Evolutionary conservation across 1,140 invertebrate species (phyloP), one percentile per base, ranked within the genome.

Genomic region (Vollenhovia emeryi): DNA sequence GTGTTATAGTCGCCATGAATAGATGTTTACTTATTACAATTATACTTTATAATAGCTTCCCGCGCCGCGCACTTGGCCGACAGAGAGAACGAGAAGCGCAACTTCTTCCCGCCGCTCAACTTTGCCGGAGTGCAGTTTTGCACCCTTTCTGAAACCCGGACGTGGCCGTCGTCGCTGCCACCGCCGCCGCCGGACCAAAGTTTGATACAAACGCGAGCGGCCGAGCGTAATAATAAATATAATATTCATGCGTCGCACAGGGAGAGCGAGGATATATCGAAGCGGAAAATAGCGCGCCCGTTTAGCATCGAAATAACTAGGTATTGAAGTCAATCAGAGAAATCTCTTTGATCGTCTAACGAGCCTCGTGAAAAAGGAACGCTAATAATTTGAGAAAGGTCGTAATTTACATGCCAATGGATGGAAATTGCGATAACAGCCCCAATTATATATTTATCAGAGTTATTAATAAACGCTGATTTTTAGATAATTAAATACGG

Each of bases 1-100:
- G 78, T 82, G 66, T 82, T 80, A 57, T 82, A 82, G 50, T 82
- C 69, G 66, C 78, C 66, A 82, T 82, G 78, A 82, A 82, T 82
- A 82, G 78, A 82, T 82, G 78, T 82, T 73, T 73, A 82, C 78
- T 82, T 82, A 82, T 82, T 82, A 82, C 78, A 82, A 82, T 82
- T 82, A 82, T 82, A 82, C 78, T 82, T 82, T 82, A 82, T 82
- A 82, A 82, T 82, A 33, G 50, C 66, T 59, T 82, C 66, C 50
- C 78, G 27, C 78, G 50, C 33, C 36, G 50, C 24, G 36, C 78
- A 45, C 52, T 69, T 71, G 8, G 50, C 50, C 60, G 76, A 52
- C 45, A 55, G 78, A 82, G 64, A 57, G 64, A 57, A 57, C 40
- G 50, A 82, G 48, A 73, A 59, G 78, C 50, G 78, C 66, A 71